phyloP scores from a whole-genome alignment of 2,797 vertebrate genomes.

The Poecilia gillii region DNA sequence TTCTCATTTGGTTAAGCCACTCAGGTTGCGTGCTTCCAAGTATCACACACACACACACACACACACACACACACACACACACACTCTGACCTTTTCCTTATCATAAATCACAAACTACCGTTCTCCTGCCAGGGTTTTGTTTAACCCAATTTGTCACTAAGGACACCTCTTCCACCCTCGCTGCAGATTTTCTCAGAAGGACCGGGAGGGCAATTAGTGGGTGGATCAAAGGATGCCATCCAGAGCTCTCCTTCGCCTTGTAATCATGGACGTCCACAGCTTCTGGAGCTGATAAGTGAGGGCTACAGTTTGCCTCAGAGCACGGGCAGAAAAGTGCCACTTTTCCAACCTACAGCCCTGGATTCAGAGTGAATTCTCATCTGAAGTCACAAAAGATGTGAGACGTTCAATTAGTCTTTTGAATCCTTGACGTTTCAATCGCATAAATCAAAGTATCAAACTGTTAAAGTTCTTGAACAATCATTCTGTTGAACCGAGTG shows the following conservation, averaged over 20 bases:
- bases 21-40: conserved; percentile 31
- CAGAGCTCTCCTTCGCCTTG: conserved; percentile 51
- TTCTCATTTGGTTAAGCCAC: conserved; percentile 46
- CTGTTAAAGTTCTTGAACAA: background rate
- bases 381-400: background rate
- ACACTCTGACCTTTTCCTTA: conserved; percentile 75
- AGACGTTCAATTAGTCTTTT: background rate
- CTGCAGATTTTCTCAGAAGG: conserved; percentile 44
- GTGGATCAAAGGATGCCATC: conserved; percentile 75
- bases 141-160: conserved; percentile 83
- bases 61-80: conserved; percentile 36
- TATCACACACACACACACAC: conserved; percentile 43
- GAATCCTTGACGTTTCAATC: background rate
- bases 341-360: background rate
- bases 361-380: background rate
- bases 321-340: conserved; percentile 5
- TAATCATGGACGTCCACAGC: conserved; percentile 63
- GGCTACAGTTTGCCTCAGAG: conserved; percentile 33
- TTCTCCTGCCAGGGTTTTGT: conserved; percentile 79
- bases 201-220: conserved; percentile 67
- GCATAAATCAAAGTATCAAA: background rate
- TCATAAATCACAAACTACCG: conserved; percentile 78
- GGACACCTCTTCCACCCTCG: conserved; percentile 57
- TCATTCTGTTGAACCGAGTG: background rate
- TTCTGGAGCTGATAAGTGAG: conserved; percentile 54